Evolutionary conservation across 2,113 vertebrate species (phyloP).

Genomic region (Phoenicopterus ruber): DNA sequence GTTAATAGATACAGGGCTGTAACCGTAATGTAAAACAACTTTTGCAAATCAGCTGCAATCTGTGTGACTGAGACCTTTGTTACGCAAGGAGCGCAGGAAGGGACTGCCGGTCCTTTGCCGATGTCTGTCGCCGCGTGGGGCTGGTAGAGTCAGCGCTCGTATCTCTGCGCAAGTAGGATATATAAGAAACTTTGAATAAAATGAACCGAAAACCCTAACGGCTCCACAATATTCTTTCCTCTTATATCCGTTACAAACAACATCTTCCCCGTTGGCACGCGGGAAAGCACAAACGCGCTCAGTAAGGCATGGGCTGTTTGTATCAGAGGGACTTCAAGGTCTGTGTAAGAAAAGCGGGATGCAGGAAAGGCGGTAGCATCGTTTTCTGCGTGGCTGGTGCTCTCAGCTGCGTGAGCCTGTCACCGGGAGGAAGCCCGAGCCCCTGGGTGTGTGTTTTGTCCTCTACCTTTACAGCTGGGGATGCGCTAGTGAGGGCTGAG

Average conservation of each 20-base stretch:
- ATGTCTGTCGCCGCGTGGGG: fast-evolving
- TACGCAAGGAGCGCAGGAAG: neutral
- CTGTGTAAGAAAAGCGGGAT: neutral
- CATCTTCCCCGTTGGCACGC: fast-evolving
- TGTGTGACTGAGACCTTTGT: neutral
- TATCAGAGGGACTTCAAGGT: neutral
- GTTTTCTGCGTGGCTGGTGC: fast-evolving
- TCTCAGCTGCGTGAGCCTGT: neutral
- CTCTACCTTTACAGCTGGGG: neutral
- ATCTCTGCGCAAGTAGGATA: fast-evolving
- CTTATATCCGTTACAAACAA: fast-evolving
- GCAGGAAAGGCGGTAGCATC: neutral
- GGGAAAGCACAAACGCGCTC: fast-evolving
- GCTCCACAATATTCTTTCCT: fast-evolving
- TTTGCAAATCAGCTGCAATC: neutral
- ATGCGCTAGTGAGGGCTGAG: neutral
- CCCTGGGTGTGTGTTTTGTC: neutral
- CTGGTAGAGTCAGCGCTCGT: neutral
- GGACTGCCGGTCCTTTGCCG: neutral
- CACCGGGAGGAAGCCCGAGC: neutral
- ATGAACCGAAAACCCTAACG: fast-evolving
- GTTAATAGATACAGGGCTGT: neutral
- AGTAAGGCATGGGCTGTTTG: neutral
- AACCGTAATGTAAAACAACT: neutral
- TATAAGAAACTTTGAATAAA: neutral